Evolutionary conservation across 2,797 vertebrate genomes (phyloP), one percentile per base, ranked within the genome.

Genomic region (Cetoscarus ocellatus): DNA sequence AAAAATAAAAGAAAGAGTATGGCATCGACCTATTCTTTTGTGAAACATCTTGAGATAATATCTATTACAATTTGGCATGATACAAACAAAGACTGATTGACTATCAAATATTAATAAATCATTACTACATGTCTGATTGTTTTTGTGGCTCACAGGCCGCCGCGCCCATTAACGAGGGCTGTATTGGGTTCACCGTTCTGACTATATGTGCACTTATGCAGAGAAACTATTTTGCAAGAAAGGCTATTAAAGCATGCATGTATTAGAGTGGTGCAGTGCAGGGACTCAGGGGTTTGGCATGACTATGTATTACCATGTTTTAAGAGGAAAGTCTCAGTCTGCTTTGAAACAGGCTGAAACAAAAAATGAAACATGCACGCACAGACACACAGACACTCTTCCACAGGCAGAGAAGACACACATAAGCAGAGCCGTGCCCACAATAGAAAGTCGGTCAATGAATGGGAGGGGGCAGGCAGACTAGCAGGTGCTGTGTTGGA

Each of bases 401-500:
- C 47, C 40, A 55, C 43, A 55, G 55, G 40, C 66, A 47, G 53
- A 27, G 52, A 50, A 51, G 36, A 50, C 36, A 59, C 82, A 71
- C 51, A 74, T n/a, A 75, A 45, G 62, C 5, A 3, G 70, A 77
- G 63, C 73, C 63, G 76, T 53, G 61, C 36, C 38, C 69, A 88
- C 69, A 82, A 85, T 71, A 79, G 74, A 82, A 88, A 91, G 79
- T 86, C 77, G 72, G 85, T 80, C 86, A 86, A 83, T 87, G 79
- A 89, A 90, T 79, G 67, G 84, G 69, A 79, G 82, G 80, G 80
- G 75, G 83, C 82, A 61, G 71, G 55, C 83, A 68, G 75, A 75
- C 80, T 61, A 78, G 63, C 88, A 89, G 82, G 91, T 91, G 90
- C 79, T 91, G 89, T 88, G 92, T 86, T 85, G 77, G 81, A 85